phyloP scores from a whole-genome alignment of 2,888 invertebrate genomes.

The Sialis fuliginosa region DNA sequence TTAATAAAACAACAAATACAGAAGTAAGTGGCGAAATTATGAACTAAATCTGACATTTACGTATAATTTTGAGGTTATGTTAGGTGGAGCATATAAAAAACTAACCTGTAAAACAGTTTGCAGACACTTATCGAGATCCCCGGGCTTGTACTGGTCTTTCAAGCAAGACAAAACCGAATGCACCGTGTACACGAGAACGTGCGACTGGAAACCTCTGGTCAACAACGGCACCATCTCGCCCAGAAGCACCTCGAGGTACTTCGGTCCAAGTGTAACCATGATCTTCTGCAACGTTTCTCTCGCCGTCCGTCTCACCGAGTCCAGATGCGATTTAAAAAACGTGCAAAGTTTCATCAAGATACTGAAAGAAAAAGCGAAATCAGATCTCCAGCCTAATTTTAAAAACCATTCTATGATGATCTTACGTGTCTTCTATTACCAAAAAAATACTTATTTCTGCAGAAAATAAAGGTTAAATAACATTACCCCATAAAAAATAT shows the following conservation, averaged over 20 bases:
- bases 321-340: slow-evolving; percentile 75
- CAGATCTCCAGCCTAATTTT: too few species aligned
- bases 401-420: not conserved
- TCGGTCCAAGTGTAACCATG: slow-evolving; percentile 66
- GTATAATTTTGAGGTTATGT: too few species aligned
- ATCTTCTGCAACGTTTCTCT: slow-evolving; percentile 87
- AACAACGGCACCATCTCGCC: slow-evolving; percentile 65
- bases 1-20: too few species aligned
- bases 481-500: slow-evolving; percentile 4
- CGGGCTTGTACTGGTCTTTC: slow-evolving; percentile 40
- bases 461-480: not conserved
- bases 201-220: slow-evolving; percentile 82
- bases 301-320: slow-evolving; percentile 69
- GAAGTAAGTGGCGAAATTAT: too few species aligned
- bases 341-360: slow-evolving; percentile 79
- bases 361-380: slow-evolving; percentile 26
- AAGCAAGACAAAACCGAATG: slow-evolving; percentile 65
- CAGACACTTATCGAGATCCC: slow-evolving; percentile 65
- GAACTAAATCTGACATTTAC: too few species aligned
- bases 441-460: too few species aligned
- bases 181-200: slow-evolving; percentile 79
- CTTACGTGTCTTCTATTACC: too few species aligned
- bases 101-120: slow-evolving; percentile 54
- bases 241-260: slow-evolving; percentile 58
- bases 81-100: slow-evolving; percentile 4